Evolutionary conservation across 2,888 invertebrate genomes (phyloP).

Genomic region (Dicyrtoma fusca): DNA sequence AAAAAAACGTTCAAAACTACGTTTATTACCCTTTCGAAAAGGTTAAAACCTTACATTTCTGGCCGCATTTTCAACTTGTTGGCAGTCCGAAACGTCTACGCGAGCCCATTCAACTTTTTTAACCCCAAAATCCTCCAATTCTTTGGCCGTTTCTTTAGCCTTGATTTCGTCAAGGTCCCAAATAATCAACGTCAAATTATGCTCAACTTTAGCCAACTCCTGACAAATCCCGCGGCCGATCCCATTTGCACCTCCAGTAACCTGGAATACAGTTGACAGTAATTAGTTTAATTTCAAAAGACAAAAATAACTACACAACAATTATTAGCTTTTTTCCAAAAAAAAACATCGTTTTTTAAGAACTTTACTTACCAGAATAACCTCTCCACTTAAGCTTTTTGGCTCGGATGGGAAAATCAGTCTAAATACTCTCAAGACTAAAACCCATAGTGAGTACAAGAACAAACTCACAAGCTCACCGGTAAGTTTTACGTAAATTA

Average conservation of each 20-base stretch:
- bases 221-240: conserved; percentile 26
- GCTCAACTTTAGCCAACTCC: conserved; percentile 7
- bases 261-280: too few relatives aligned
- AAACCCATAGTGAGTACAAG: too few relatives aligned
- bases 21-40: too few relatives aligned
- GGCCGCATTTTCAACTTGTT: conserved; percentile 11
- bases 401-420: background rate
- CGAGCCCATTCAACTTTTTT: background rate
- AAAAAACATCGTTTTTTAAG: too few relatives aligned
- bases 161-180: conserved; percentile 22
- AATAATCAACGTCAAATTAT: background rate
- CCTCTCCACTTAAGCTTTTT: background rate
- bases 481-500: too few relatives aligned
- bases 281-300: too few relatives aligned
- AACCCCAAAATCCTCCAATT: conserved; percentile 7
- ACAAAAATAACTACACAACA: too few relatives aligned
- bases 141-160: background rate
- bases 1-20: background rate
- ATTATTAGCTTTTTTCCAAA: too few relatives aligned
- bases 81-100: conserved; percentile 8
- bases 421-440: too few relatives aligned
- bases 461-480: too few relatives aligned
- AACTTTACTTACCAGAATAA: conserved; percentile 3
- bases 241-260: conserved; percentile 29
- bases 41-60: too few relatives aligned